Percentiles rank a stretch among this genome's conserved stretches.
phyloP scores from a whole-genome alignment of 2,113 vertebrate genomes.

The Charina bottae region DNA sequence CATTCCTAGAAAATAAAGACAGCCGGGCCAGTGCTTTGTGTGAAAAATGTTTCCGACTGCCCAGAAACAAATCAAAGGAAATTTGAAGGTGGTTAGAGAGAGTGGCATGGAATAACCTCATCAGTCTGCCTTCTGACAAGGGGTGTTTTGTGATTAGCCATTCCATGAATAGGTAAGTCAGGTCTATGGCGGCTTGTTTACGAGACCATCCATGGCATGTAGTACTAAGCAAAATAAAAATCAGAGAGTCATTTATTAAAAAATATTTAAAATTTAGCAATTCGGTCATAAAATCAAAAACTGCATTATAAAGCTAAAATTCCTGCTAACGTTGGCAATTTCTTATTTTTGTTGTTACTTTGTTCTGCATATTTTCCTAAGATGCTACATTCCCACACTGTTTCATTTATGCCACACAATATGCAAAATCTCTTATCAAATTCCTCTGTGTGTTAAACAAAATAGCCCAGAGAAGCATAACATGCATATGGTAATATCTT shows the following conservation, averaged over 20 bases:
- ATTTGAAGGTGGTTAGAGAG: neutral
- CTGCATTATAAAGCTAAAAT: neutral
- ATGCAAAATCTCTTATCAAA: neutral
- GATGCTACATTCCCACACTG: neutral
- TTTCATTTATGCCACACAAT: neutral
- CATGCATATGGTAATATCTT: slow-evolving; percentile 56
- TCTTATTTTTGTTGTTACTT: neutral
- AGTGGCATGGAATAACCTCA: no score
- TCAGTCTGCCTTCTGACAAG: no score
- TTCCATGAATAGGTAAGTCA: neutral
- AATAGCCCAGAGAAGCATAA: slow-evolving; percentile 29
- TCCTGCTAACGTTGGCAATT: neutral
- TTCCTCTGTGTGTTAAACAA: neutral
- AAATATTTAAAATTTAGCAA: neutral
- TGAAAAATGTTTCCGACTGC: neutral
- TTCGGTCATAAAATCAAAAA: neutral
- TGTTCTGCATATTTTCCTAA: neutral
- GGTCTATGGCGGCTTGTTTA: neutral
- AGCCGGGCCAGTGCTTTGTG: neutral
- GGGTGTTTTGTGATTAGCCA: neutral
- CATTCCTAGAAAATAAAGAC: neutral
- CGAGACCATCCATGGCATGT: neutral
- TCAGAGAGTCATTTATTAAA: slow-evolving; percentile 26
- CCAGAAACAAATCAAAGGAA: neutral
- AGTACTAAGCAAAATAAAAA: neutral